phyloP scores from a whole-genome alignment of 2,888 invertebrate species.

The Drosophila multiciliata region DNA sequence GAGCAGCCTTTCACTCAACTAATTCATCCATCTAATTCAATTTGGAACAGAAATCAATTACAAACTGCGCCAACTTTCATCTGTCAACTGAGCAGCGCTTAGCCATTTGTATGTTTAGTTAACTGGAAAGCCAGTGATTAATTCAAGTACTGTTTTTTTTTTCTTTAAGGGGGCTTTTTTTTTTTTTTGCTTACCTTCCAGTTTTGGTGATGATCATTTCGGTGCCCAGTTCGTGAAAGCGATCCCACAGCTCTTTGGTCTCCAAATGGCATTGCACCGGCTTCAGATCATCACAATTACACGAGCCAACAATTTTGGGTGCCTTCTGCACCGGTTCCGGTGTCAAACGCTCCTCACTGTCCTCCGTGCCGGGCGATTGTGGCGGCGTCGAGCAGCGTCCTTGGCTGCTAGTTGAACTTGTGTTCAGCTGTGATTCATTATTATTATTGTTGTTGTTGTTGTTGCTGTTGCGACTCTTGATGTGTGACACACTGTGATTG shows the following conservation, averaged over 20 bases:
- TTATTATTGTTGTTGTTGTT: slow-evolving; percentile 53
- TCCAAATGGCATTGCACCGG: slow-evolving; percentile 96
- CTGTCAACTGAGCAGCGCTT: not conserved
- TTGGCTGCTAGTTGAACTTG: slow-evolving; percentile 81
- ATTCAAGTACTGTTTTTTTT: slow-evolving; percentile 15
- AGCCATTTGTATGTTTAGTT: slow-evolving; percentile 1
- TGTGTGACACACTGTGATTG: slow-evolving; percentile 57
- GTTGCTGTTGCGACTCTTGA: slow-evolving; percentile 51
- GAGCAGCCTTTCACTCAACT: not conserved
- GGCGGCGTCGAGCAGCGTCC: slow-evolving; percentile 84
- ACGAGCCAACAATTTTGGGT: slow-evolving; percentile 88
- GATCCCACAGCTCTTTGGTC: slow-evolving; percentile 98
- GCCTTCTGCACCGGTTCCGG: slow-evolving; percentile 84
- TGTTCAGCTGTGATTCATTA: slow-evolving; percentile 70
- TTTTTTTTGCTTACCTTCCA: slow-evolving; percentile 89
- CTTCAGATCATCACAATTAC: slow-evolving; percentile 93
- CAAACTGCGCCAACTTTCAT: not conserved
- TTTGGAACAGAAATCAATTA: not conserved
- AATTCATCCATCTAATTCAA: slow-evolving; percentile 3
- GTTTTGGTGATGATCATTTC: slow-evolving; percentile 99
- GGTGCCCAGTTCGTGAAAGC: slow-evolving; percentile 96
- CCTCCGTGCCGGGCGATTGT: slow-evolving; percentile 84
- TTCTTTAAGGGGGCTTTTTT: not conserved
- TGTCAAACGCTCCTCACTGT: slow-evolving; percentile 84
- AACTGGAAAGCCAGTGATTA: slow-evolving; percentile 40